Percentiles rank a stretch among this genome's conserved stretches.
phyloP scores from a whole-genome alignment of 1,140 invertebrate species.

The Colletes latitarsis region DNA sequence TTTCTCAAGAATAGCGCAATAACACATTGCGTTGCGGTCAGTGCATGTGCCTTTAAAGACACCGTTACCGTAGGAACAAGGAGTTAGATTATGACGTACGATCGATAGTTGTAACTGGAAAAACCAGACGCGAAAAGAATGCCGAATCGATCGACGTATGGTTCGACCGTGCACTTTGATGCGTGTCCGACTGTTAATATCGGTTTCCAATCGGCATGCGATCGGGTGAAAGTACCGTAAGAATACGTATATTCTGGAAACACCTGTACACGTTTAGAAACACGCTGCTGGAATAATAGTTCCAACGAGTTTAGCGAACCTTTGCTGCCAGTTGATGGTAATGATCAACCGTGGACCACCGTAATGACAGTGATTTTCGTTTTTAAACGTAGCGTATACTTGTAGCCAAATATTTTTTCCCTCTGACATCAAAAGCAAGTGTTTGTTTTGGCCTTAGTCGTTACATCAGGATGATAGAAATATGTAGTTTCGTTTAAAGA shows the following conservation, averaged over 20 bases:
- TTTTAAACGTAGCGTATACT: neutral
- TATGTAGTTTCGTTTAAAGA: too few species aligned
- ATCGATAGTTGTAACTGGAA: constrained; percentile 27
- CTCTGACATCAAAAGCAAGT: too few species aligned
- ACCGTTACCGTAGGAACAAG: neutral
- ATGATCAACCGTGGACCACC: neutral
- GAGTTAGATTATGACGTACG: neutral
- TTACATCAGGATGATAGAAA: too few species aligned
- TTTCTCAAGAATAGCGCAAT: neutral
- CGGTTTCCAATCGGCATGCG: constrained; percentile 19
- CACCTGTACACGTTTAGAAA: constrained; percentile 19
- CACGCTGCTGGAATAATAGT: neutral
- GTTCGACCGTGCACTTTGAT: neutral
- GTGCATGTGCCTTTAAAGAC: neutral
- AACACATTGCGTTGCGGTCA: constrained; percentile 3
- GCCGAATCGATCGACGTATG: neutral
- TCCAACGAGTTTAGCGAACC: neutral
- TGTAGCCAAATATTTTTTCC: too few species aligned
- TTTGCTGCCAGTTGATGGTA: neutral
- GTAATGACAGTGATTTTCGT: neutral
- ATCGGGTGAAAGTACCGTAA: constrained; percentile 58
- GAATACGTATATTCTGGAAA: constrained; percentile 42
- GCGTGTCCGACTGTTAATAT: constrained; percentile 22
- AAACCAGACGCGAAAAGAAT: constrained; percentile 25
- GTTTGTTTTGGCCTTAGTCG: too few species aligned